Conservation (phyloP, 1,140 invertebrate species). For the Lucilia cuprina region DNA sequence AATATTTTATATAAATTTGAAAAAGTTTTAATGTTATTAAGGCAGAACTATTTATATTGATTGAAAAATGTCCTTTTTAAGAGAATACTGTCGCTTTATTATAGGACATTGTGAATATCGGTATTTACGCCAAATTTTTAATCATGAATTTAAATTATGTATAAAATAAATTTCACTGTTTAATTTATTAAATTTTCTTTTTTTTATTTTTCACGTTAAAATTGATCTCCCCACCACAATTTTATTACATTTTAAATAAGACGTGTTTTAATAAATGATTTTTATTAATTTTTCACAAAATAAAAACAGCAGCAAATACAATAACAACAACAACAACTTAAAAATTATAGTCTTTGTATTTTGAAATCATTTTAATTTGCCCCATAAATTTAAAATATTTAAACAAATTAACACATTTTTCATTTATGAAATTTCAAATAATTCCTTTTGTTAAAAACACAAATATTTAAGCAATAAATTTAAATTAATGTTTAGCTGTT, state of each 20-base stretch:
- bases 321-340: background rate
- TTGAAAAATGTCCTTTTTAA: no score
- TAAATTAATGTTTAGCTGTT: slow-evolving; percentile 17
- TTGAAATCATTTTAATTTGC: slow-evolving; percentile 2
- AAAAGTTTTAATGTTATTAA: no score
- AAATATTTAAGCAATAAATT: slow-evolving; percentile 9
- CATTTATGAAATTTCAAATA: slow-evolving; percentile 7
- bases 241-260: background rate
- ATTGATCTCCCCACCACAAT: no score
- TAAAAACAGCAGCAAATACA: background rate
- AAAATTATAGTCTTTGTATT: background rate
- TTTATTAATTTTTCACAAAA: background rate
- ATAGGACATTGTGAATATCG: no score
- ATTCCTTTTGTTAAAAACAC: background rate
- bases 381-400: background rate
- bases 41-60: no score
- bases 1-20: no score
- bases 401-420: slow-evolving; percentile 15
- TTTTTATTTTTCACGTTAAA: no score
- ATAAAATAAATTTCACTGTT: no score
- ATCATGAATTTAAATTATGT: no score
- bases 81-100: no score
- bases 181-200: no score
- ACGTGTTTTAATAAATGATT: background rate
- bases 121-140: no score